Percentiles rank a stretch among this genome's conserved stretches.
These are phyloP conservation scores for Condylura cristata DNA, from an alignment of 2,113 vertebrate genomes.

Conservation along the genomic window DNA sequence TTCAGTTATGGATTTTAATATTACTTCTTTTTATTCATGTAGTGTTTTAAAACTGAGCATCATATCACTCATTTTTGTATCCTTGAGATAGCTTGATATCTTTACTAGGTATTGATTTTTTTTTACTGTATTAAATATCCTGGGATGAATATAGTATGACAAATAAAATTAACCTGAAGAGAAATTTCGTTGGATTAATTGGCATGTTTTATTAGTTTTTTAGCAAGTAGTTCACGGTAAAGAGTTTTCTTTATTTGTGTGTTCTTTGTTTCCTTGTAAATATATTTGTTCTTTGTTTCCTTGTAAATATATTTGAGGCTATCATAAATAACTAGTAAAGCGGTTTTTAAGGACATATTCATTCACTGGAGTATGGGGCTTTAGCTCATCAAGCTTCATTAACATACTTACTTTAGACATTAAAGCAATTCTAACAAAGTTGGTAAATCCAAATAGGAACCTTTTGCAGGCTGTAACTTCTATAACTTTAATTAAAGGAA, in stretches of 20 bases:
- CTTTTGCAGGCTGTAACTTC: neutral
- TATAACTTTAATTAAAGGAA: conserved; percentile 54
- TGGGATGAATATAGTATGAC: neutral
- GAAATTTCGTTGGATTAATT: conserved; percentile 31
- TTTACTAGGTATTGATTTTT: neutral
- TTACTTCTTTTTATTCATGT: neutral
- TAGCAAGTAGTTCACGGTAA: conserved; percentile 2
- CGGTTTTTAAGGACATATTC: neutral
- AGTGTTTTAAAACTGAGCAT: neutral
- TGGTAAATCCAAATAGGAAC: conserved; percentile 35
- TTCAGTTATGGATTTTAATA: neutral
- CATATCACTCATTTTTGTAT: neutral
- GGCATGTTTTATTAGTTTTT: neutral
- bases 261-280: neutral
- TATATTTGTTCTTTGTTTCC: neutral
- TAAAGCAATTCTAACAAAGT: conserved; percentile 54
- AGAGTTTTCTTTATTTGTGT: conserved; percentile 51
- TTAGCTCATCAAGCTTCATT: conserved; percentile 37
- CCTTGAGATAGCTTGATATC: neutral
- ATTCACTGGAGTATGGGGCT: neutral
- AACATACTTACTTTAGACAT: conserved; percentile 18
- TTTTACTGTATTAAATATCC: neutral
- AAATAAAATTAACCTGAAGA: conserved; percentile 47
- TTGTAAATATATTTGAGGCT: neutral
- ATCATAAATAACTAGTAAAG: neutral